Evolutionary conservation across 2,113 vertebrate species (phyloP).

Genomic region (Felis catus): F.catus_Fca126_mat1.0 CM031416.1:4569001-4569500

Average conservation of each 20-base stretch:
- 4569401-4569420: background rate
- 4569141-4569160: too few species aligned
- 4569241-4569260: background rate
- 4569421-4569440: background rate
- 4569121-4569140: background rate
- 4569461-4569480: background rate
- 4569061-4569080: background rate
- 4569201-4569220: background rate
- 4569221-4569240: background rate
- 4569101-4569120: background rate
- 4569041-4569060: too few species aligned
- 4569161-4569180: background rate
- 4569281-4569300: too few species aligned
- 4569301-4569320: background rate
- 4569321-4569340: background rate
- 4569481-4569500: background rate
- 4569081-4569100: background rate
- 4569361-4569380: background rate
- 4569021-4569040: too few species aligned
- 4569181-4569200: background rate
- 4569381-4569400: background rate
- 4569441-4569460: background rate
- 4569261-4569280: background rate
- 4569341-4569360: background rate
- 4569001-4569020: too few species aligned